Evolutionary conservation across 92 coral and sea anemone species (phyloP), one percentile per base, ranked within the genome.

Genomic region (Umimayanthus chanpuru): DNA sequence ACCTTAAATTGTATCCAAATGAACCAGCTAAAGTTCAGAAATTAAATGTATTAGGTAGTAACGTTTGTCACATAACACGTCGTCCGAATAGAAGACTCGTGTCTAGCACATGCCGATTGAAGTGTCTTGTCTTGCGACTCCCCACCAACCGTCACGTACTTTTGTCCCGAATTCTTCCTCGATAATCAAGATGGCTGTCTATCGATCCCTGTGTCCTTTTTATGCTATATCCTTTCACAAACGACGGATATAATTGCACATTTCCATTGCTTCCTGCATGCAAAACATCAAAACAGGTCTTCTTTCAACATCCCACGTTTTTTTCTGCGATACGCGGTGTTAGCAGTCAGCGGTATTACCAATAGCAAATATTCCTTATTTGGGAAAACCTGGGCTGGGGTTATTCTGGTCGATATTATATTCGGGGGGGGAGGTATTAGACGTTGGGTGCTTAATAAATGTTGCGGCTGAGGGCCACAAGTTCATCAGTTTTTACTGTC

Each of bases 271-370:
- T 83, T 83, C 87, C 87, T 67, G 10, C 44, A 9, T 67, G 10
- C 44, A 9, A 5, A 53, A 70, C 64, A 30, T 18, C 67, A 44
- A 83, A 71, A 83, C 79, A 70, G 26, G 44, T 41, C 32, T 21
- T 21, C 58, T 68, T 82, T 68, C 77, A 82, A 44, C 47, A 68
- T 15, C 78, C n/a, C 77, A 68, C 86, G 61, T 70, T 82, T 8
- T 36, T 16, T 9, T 21, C 78, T n/a, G 58, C 72, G 81, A 12
- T 41, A n/a, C n/a, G 36, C 32, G 39, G 1, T 78, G 81, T 78
- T n/a, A 76, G 14, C 58, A 58, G 76, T 56, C 84, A 80, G 84
- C 84, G 84, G 84, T 53, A 6, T 43, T 11, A 12, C 40, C 25
- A 83, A 44, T 18, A 26, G 55, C 66, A 43, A 28, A 0, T 21